phyloP scores from a whole-genome alignment of 2,888 invertebrate genomes.

The Tetranychus piercei region DNA sequence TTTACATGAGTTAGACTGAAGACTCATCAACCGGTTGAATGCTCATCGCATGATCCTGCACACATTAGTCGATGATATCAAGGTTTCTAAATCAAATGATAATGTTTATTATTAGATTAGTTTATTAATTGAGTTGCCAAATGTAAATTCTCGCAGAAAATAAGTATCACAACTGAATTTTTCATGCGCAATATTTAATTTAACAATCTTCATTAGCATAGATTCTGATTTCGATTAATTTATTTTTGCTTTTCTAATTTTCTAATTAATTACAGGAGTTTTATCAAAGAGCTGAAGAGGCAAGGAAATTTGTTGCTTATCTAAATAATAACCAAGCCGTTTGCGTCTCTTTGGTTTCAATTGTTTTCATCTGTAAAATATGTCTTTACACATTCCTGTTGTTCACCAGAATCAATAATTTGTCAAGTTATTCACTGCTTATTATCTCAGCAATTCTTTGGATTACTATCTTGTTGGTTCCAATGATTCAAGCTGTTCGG shows the following conservation, averaged over 20 bases:
- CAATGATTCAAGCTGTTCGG: constrained; percentile 58
- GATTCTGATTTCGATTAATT: neutral
- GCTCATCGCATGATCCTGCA: too few species aligned
- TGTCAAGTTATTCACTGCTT: neutral
- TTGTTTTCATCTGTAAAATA: constrained; percentile 36
- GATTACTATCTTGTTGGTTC: constrained; percentile 46
- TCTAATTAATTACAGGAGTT: constrained; percentile 17
- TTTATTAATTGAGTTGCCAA: too few species aligned
- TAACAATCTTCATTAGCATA: too few species aligned
- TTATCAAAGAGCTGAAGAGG: constrained; percentile 39
- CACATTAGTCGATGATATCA: too few species aligned
- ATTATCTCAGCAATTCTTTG: constrained; percentile 35
- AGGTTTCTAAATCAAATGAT: too few species aligned
- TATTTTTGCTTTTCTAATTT: neutral
- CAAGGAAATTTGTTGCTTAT: constrained; percentile 53
- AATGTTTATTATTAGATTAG: too few species aligned
- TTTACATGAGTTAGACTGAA: too few species aligned
- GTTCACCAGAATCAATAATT: neutral
- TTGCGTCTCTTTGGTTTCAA: constrained; percentile 54
- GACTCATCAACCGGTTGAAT: too few species aligned
- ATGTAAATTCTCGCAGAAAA: too few species aligned
- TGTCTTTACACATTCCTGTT: constrained; percentile 12
- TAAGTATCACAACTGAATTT: too few species aligned
- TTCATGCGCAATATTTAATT: too few species aligned
- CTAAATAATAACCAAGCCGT: constrained; percentile 56